Base-by-base conservation (phyloP, 2,797 vertebrate species). In the Enteromius viviparus region DNA sequence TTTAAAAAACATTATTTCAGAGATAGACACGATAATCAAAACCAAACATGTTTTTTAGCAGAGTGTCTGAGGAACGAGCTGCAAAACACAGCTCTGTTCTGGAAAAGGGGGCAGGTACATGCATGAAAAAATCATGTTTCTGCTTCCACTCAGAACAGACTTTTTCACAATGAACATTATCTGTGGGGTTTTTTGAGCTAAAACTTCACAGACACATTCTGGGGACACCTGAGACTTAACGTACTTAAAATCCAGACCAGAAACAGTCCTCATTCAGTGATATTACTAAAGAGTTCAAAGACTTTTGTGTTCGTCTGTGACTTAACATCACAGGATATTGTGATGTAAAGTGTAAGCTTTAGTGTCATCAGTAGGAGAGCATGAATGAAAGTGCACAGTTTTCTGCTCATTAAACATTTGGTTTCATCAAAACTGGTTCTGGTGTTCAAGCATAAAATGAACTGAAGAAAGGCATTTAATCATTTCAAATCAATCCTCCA, bases 371-470 rank as follows among this genome's bases (percentile, higher is more conserved):
- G 15, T 42, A 71, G 55, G 10, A 69, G 29, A 34, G 26, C 19
- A 21, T 60, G 51, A 60, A 47, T 29, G 40, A 77, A 76, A 69
- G 51, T 64, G 66, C 60, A 65, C 62, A 68, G n/a, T 68, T 64
- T 69, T 69, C 14, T 8, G 10, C 11, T 65, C 74, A 3, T 64
- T 64, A 65, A 17, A 34, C 62, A 9, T 51, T 49, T 60, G 45
- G 12, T 40, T 42, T 72, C 64, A 64, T 26, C 19, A 70, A 86
- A 81, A 78, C 32, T 40, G 29, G 37, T 23, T 60, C 29, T 62
- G 65, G 72, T 47, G 42, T 83, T 89, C 84, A 87, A 84, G 71
- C 21, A 47, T 66, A 60, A 37, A 32, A 85, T 37, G 21, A 65
- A 29, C n/a, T 12, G 26, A 77, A 69, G 42, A 23, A 19, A 76